These are phyloP conservation scores for Magallana angulata DNA, from an alignment of 1,140 invertebrate species.

Conservation along the genomic window DNA sequence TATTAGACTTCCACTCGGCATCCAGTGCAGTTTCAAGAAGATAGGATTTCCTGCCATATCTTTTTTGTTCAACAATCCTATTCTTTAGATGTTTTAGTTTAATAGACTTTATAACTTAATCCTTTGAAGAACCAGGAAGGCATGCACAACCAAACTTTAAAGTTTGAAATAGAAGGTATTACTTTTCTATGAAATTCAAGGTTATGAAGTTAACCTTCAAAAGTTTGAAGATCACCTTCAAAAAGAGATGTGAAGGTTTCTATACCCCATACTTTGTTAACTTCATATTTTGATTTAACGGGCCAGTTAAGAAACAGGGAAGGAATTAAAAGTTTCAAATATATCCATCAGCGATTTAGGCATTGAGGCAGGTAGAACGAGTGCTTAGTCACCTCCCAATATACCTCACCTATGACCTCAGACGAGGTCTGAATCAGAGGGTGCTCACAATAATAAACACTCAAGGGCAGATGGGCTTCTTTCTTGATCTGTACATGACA, in stretches of 20 bases:
- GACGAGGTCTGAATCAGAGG: not conserved
- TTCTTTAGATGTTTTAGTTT: not conserved
- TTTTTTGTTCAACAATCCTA: not conserved
- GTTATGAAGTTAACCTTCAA: constrained; percentile 24
- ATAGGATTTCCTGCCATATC: not conserved
- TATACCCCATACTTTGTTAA: no score
- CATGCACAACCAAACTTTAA: not conserved
- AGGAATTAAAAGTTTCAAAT: not conserved
- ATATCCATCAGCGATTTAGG: no score
- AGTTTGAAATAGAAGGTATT: not conserved
- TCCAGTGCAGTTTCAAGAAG: not conserved
- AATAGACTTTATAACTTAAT: not conserved
- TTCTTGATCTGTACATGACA: not conserved
- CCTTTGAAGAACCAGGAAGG: not conserved
- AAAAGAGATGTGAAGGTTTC: not conserved
- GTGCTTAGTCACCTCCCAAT: not conserved
- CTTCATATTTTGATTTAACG: no score
- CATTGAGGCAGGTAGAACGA: no score
- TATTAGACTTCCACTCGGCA: not conserved
- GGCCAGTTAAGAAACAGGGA: not conserved
- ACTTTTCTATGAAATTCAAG: not conserved
- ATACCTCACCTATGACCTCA: not conserved
- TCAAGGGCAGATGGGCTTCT: constrained; percentile 9
- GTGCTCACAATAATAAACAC: not conserved
- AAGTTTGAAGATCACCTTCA: constrained; percentile 19